phyloP scores from a whole-genome alignment of 2,797 vertebrate species.

The Enteromius anoplus region DNA sequence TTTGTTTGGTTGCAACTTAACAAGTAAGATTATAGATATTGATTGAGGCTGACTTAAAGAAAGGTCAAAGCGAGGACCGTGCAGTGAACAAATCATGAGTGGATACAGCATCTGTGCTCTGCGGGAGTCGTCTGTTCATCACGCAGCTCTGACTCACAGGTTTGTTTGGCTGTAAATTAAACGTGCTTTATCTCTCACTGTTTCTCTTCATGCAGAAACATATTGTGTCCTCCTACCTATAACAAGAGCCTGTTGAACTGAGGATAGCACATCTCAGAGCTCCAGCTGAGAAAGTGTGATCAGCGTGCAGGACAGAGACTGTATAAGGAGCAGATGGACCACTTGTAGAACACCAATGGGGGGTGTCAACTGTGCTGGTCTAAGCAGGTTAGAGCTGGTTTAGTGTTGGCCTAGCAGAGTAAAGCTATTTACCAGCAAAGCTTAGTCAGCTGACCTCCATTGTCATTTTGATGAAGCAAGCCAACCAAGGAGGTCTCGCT shows the following conservation, averaged over 20 bases:
- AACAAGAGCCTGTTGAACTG: conserved; percentile 15
- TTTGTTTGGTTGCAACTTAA: neutral
- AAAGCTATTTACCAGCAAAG: conserved; percentile 10
- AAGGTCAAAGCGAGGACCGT: conserved; percentile 13
- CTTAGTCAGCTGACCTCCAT: neutral
- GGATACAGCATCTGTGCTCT: conserved; percentile 26
- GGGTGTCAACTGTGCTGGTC: neutral
- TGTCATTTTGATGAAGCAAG: neutral
- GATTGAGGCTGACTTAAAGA: conserved; percentile 20
- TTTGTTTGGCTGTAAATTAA: conserved; percentile 30
- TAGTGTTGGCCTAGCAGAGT: neutral
- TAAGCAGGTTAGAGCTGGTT: conserved; percentile 3
- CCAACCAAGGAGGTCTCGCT: neutral
- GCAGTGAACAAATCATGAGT: conserved; percentile 35
- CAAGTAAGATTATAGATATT: conserved; percentile 30
- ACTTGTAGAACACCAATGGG: neutral
- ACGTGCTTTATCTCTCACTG: neutral
- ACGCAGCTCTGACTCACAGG: conserved; percentile 16
- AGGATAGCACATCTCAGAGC: conserved; percentile 9
- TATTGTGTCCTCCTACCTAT: conserved; percentile 30
- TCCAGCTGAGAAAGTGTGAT: conserved; percentile 26
- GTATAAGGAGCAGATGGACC: neutral
- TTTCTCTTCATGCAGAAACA: conserved; percentile 14
- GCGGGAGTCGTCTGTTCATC: conserved; percentile 4
- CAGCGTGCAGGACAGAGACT: neutral